Conservation (phyloP, 2,797 vertebrate genomes). For the Euthynnus affinis region DNA sequence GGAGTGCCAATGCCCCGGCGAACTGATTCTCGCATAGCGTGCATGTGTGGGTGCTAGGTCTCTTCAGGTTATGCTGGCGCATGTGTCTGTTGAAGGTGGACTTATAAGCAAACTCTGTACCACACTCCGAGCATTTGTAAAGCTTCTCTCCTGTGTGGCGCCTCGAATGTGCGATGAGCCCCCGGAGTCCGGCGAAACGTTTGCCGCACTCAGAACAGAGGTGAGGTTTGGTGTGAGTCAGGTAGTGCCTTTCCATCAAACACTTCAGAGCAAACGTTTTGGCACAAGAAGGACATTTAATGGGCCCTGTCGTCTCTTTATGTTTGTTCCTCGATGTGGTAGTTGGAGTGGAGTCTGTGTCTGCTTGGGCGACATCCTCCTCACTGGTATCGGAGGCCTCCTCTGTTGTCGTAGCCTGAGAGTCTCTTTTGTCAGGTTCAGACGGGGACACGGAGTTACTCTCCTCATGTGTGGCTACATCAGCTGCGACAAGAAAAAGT, state of each 20-base stretch:
- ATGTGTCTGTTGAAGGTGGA: constrained; percentile 65
- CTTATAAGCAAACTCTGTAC: constrained; percentile 71
- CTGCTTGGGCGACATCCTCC: not conserved
- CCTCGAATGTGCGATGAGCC: constrained; percentile 58
- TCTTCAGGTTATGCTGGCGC: constrained; percentile 58
- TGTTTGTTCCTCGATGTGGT: not conserved
- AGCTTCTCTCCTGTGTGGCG: constrained; percentile 73
- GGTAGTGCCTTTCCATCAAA: constrained; percentile 66
- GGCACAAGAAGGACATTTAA: constrained; percentile 61
- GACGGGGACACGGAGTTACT: not conserved
- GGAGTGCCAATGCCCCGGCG: constrained; percentile 39
- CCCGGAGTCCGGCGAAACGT: constrained; percentile 52
- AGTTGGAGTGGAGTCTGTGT: not conserved
- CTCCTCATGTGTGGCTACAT: constrained; percentile 8
- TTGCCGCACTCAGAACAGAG: constrained; percentile 71
- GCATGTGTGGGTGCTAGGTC: constrained; percentile 37
- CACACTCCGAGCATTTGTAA: constrained; percentile 67
- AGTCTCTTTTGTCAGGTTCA: not conserved
- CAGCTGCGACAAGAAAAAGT: constrained; percentile 24
- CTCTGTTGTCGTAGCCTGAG: not conserved
- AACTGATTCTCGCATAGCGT: constrained; percentile 67
- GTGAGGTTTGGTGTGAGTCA: constrained; percentile 73
- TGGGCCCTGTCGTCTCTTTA: not conserved
- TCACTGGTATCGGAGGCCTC: not conserved
- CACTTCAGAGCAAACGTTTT: constrained; percentile 68